Conservation (phyloP, 1,140 invertebrate genomes). For the Drosophila nebulosa region DNA sequence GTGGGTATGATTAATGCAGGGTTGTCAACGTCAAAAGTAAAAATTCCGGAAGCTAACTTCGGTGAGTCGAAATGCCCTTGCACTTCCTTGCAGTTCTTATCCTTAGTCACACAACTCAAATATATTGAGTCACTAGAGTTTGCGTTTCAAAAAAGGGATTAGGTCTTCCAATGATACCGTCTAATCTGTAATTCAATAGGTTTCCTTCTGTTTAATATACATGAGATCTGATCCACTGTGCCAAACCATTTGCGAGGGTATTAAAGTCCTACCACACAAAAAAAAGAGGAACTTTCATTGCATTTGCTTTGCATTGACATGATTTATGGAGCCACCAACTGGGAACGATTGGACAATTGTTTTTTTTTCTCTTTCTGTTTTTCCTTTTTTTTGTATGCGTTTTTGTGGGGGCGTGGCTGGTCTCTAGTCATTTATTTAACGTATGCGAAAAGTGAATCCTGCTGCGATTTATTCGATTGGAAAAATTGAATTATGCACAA, state of each 20-base stretch:
- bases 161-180: too few species aligned
- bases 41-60: slow-evolving; percentile 27
- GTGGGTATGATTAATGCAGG: slow-evolving; percentile 64
- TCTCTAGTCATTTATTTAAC: slow-evolving; percentile 64
- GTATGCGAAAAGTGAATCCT: slow-evolving; percentile 55
- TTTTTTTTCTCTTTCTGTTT: not conserved
- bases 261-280: not conserved
- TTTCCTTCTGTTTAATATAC: too few species aligned
- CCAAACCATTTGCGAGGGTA: not conserved
- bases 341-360: slow-evolving; percentile 22
- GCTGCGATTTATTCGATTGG: slow-evolving; percentile 62
- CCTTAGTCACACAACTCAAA: too few species aligned
- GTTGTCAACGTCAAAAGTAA: slow-evolving; percentile 29
- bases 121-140: too few species aligned
- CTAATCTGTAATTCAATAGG: too few species aligned
- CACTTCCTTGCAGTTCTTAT: too few species aligned
- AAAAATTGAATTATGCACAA: slow-evolving; percentile 76
- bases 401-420: slow-evolving; percentile 11
- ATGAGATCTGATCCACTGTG: not conserved
- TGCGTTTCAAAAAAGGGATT: too few species aligned
- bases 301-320: slow-evolving; percentile 34
- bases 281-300: slow-evolving; percentile 35
- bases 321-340: slow-evolving; percentile 36
- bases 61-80: slow-evolving; percentile 2
- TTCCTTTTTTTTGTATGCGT: not conserved